phyloP scores from a whole-genome alignment of 2,888 invertebrate species.

The Parnassius mnemosyne region DNA sequence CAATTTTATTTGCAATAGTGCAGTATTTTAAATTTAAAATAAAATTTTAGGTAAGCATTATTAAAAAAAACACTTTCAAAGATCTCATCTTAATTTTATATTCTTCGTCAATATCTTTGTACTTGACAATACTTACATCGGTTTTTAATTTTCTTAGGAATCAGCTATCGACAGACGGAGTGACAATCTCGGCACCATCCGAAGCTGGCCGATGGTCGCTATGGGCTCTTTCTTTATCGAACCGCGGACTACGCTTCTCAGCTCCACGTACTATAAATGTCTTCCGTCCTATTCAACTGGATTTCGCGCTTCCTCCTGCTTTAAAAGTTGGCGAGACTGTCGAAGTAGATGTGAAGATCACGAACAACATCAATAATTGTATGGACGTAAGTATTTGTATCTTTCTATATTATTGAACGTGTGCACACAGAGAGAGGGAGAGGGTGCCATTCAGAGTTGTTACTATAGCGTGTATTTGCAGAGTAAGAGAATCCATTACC shows the following conservation, averaged over 20 bases:
- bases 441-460: no score
- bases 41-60: no score
- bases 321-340: slow-evolving; percentile 83
- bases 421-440: no score
- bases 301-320: slow-evolving; percentile 81
- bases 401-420: not conserved
- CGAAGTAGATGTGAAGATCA: slow-evolving; percentile 85
- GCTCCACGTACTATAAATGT: slow-evolving; percentile 81
- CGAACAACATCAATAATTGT: slow-evolving; percentile 84
- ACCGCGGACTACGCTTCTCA: slow-evolving; percentile 76
- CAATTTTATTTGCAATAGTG: no score
- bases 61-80: no score
- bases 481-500: no score
- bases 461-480: no score
- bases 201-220: slow-evolving; percentile 84
- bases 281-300: slow-evolving; percentile 82
- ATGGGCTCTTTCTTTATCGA: slow-evolving; percentile 82
- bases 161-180: slow-evolving; percentile 80
- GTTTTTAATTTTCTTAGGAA: slow-evolving; percentile 52
- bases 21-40: no score
- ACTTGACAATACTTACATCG: not conserved
- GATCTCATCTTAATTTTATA: no score
- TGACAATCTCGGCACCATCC: slow-evolving; percentile 80
- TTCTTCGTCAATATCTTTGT: not conserved
- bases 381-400: slow-evolving; percentile 82